Evolutionary conservation across 2,113 vertebrate genomes (phyloP), one percentile per base, ranked within the genome.

Genomic region (Electrona antarctica): DNA sequence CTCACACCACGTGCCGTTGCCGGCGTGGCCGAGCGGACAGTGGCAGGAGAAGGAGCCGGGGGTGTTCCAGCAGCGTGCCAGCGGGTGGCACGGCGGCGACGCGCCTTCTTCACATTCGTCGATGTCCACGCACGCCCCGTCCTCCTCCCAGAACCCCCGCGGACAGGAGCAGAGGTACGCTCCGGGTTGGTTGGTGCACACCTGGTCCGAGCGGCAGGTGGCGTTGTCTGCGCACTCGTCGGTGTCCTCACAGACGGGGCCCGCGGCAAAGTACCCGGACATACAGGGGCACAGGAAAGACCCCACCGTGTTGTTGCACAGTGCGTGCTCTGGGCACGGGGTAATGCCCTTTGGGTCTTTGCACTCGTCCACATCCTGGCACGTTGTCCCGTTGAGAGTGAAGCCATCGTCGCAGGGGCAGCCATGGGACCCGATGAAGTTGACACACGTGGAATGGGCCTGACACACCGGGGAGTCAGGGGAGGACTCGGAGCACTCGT

Each of bases 351-450:
- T 60, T 33, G 67, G 64, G 10, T 54, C 7, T 0, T 50, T 52
- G 76, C 94, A 94, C 80, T 94, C 94, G 64, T 94, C 85, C 21
- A 90, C 48, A 62, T 94, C 94, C 48, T 79, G 79, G 77, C 94
- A 95, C 13, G 80, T 41, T 7, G 80, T 77, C 9, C 82, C 84
- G 41, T 87, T 87, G 11, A 77, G 63, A 63, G 65, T 3, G 62
- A 93, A 95, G 0, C 94, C 94, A 15, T 63, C 41, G 12, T 90
- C 15, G 59, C 94, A 95, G 49, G 65, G 79, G 67, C 94, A 95
- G 9, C 7, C 7, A 67, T 90, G 94, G n/a, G 91, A 92, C 13
- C 94, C 94, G 0, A 48, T 69, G 33, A 65, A 48, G 75, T 95
- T 95, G 28, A 90, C 21, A 21, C 94, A 95, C 45, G 74, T 84